Percentiles rank a stretch among this genome's conserved stretches.
Conservation (phyloP, 2,113 vertebrate genomes). For the Mesitornis unicolor region DNA sequence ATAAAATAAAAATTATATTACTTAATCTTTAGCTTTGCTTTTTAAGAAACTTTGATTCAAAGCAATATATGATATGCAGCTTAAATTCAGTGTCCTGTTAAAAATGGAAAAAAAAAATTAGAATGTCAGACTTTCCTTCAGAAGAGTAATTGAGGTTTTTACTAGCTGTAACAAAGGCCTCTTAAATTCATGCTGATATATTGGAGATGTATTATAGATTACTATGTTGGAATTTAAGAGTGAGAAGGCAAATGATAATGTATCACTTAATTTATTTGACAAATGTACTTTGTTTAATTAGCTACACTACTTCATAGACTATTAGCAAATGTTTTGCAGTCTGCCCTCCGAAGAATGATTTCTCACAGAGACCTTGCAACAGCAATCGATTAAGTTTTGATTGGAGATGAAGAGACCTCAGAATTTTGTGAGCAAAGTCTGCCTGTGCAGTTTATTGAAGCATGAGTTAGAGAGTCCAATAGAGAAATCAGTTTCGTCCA, state of each 20-base stretch:
- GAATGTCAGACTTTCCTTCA: not conserved
- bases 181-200: not conserved
- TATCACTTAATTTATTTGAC: constrained; percentile 30
- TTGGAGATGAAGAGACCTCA: not conserved
- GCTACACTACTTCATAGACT: not conserved
- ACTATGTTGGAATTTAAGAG: not conserved
- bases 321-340: not conserved
- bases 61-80: not conserved
- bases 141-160: not conserved
- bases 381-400: not conserved
- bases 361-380: not conserved
- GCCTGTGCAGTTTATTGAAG: not conserved
- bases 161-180: not conserved
- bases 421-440: not conserved
- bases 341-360: not conserved
- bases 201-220: constrained; percentile 18
- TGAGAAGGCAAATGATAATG: not conserved
- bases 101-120: not conserved
- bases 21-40: not conserved
- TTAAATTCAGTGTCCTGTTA: not conserved
- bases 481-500: not conserved
- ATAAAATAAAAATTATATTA: not conserved
- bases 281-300: constrained; percentile 43
- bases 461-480: not conserved
- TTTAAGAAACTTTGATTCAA: not conserved